Conservation (phyloP, 2,113 vertebrate genomes). For the Eudorcas thomsonii region DNA sequence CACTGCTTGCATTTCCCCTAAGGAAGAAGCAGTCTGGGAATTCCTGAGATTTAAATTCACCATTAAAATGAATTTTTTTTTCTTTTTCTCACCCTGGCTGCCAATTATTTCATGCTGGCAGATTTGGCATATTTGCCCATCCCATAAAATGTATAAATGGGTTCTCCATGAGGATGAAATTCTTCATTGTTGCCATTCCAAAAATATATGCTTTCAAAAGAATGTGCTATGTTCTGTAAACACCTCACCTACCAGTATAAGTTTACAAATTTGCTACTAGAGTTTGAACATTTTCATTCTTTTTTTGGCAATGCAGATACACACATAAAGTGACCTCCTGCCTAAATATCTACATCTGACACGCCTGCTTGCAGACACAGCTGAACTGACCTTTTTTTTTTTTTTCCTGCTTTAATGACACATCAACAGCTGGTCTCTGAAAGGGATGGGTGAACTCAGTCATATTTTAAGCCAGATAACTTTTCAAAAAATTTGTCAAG, state of each 20-base stretch:
- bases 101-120: conserved; percentile 50
- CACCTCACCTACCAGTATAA: not conserved
- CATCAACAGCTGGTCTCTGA: conserved; percentile 60
- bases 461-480: conserved; percentile 56
- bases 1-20: conserved; percentile 30
- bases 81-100: conserved; percentile 46
- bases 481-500: conserved; percentile 56
- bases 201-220: conserved; percentile 58
- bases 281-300: not conserved
- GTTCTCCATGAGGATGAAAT: conserved; percentile 62
- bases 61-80: conserved; percentile 37
- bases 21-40: conserved; percentile 7
- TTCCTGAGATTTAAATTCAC: conserved; percentile 49
- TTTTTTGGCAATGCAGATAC: not conserved
- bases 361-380: not conserved
- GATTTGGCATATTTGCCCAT: conserved; percentile 26
- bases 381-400: not conserved
- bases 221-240: conserved; percentile 26
- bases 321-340: conserved; percentile 33
- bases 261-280: conserved; percentile 54
- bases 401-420: not conserved
- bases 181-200: conserved; percentile 61
- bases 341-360: not conserved
- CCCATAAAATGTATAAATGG: conserved; percentile 5
- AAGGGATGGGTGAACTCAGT: not conserved